A percentile compares a stretch with the other conserved stretches of the same genome.
These are phyloP conservation scores for Copidosoma aretas DNA, from an alignment of 2,888 invertebrate genomes.

Conservation along the genomic window DNA sequence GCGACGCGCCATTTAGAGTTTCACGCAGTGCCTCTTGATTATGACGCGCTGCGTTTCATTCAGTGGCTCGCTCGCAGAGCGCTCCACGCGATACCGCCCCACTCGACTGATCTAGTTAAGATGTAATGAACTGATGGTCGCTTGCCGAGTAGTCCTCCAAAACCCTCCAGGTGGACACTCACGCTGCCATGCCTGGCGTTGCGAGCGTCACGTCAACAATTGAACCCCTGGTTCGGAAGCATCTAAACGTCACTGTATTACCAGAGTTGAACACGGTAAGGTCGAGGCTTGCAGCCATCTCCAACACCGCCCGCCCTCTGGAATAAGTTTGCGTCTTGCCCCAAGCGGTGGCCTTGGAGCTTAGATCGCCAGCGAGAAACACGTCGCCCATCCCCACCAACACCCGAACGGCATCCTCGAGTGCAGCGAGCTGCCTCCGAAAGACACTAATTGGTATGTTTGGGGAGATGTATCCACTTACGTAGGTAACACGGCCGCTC, in stretches of 20 bases:
- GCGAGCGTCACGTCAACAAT: too few relatives aligned
- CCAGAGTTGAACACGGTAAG: too few relatives aligned
- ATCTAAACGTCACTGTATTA: too few relatives aligned
- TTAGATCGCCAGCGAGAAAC: neutral
- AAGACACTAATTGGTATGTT: neutral
- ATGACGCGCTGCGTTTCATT: neutral
- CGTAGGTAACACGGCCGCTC: neutral
- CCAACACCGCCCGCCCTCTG: neutral
- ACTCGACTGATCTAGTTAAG: neutral
- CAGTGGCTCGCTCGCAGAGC: neutral
- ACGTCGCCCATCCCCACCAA: neutral
- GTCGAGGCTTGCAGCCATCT: too few relatives aligned
- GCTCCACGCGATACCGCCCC: neutral
- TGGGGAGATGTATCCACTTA: neutral
- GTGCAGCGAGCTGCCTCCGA: neutral
- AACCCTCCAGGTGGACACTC: neutral
- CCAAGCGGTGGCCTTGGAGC: too few relatives aligned
- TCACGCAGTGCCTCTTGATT: too few relatives aligned
- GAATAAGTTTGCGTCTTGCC: neutral
- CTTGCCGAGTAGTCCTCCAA: neutral
- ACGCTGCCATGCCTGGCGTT: too few relatives aligned
- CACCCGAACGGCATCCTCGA: neutral
- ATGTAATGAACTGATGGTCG: neutral
- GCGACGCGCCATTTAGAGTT: too few relatives aligned
- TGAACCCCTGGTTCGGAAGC: too few relatives aligned